Conservation (phyloP, 2,113 vertebrate genomes). For the Saimiri boliviensis region DNA sequence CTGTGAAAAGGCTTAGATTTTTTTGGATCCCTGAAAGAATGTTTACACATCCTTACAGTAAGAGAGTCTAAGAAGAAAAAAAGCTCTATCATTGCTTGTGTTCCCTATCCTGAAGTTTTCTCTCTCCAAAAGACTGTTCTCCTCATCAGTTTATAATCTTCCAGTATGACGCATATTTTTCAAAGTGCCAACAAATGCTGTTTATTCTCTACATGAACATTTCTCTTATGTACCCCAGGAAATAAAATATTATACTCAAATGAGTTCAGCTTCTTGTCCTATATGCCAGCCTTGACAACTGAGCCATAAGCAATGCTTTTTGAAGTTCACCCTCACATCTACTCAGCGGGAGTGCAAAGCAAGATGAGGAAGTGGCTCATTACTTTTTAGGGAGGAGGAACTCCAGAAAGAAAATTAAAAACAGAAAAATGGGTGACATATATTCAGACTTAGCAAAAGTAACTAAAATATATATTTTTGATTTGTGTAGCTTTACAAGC, state of each 20-base stretch:
- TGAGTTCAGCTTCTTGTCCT: not conserved
- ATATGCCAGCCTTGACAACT: not conserved
- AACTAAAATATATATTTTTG: not conserved
- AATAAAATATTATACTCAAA: constrained; percentile 38
- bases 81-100: not conserved
- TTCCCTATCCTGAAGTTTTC: not conserved
- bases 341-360: not conserved
- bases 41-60: not conserved
- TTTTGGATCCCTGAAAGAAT: not conserved
- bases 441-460: not conserved
- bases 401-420: constrained; percentile 46
- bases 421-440: not conserved
- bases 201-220: not conserved
- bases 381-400: constrained; percentile 12
- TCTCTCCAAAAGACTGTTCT: not conserved
- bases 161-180: not conserved
- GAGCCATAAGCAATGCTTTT: constrained; percentile 5
- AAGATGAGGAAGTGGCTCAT: constrained; percentile 16
- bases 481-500: not conserved
- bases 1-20: not conserved
- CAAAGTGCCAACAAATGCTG: not conserved
- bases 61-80: not conserved
- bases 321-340: constrained; percentile 52
- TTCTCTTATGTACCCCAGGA: not conserved
- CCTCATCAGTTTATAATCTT: not conserved